Base-by-base conservation (phyloP, 2,888 invertebrate genomes). In the Callyntrura sp. region DNA sequence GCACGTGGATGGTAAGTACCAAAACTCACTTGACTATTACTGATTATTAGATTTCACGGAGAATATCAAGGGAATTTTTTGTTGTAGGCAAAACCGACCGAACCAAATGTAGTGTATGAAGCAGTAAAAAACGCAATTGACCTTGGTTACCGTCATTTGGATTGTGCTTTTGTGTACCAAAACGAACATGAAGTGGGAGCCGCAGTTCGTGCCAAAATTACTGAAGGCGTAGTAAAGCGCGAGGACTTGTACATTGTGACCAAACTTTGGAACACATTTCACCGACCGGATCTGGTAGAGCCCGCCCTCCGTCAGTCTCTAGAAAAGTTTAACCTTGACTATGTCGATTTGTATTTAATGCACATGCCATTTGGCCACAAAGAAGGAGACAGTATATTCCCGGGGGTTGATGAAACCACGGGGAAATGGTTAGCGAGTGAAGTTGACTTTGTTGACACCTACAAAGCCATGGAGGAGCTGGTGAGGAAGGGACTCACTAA, bases 231-330 rank as follows among this genome's bases (percentile, higher is more conserved):
- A 0, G 95, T 97, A 0, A 96, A 96, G 93, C 95, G 97, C 51
- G 96, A 96, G 92, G 97, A 97, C 23, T 94, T 96, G 0, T 96
- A 96, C 94, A 94, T 96, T 60, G 96, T 96, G 4, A 92, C n/a
- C n/a, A 9, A 88, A 96, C 94, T 98, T 2, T 98, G 98, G 98
- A 98, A 98, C 95, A 98, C 97, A 0, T 97, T 96, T 94, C 98
- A 99, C 94, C 96, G 96, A 20, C 96, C 96, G 0, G 97, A 97
- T 91, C 94, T 97, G 92, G 98, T 98, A 9, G 96, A 96, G 73
- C 95, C 96, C 0, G 97, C 97, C 0, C 94, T 98, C 28, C 95
- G 96, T 93, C 95, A 95, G 84, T 96, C 97, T 0, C 94, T 99
- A n/a, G 95, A 95, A 20, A 96, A 97, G 94, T 95, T 99, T 14